Base-by-base conservation (phyloP, 2,888 invertebrate genomes). In the Amphiduros pacificus region DNA sequence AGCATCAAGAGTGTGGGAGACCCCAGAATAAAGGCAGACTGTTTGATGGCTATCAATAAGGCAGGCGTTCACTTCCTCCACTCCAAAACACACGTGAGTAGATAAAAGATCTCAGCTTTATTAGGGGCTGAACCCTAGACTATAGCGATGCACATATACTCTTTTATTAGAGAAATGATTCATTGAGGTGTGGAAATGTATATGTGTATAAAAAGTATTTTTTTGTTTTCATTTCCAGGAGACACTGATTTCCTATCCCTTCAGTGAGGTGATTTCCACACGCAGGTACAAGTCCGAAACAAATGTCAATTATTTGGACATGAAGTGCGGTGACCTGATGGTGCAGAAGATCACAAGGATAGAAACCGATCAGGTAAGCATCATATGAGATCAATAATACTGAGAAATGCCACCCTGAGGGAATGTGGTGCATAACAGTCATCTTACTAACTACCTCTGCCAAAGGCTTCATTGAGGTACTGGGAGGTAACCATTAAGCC, bases 261-360 rank as follows among this genome's bases (percentile, higher is more conserved):
- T 94, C 83, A 90, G 92, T 55, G 95, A 97, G 80, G 94, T 98
- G 68, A 93, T 97, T 77, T 95, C 95, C 60, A 97, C 96, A 14
- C 87, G 96, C 74, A 74, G 76, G 53, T 76, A 76, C 65, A 70
- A 71, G 24, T 72, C 74, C 55, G 76, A 77, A 60, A 72, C 71
- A 55, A 73, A 72, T 36, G 71, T 72, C 49, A 75, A 75, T 58
- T 79, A 72, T 85, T 86, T 98, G 82, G 97, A 98, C 85, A 92
- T 98, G 90, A 97, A 97, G 84, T 93, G 94, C 77, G 96, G 97
- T 32, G 95, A 96, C 79, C 86, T 97, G 77, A 91, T 96, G 88
- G 94, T 94, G 82, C 96, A 96, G 84, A 89, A 93, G 72, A 94
- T 96, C 75, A 93, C 94, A 65, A 87, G 96, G 73, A 88, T 98